A percentile compares a stretch with the other conserved stretches of the same genome.
These are phyloP conservation scores for Ceratosolen fusciceps DNA, from an alignment of 1,140 invertebrate genomes.

Conservation along the genomic window DNA sequence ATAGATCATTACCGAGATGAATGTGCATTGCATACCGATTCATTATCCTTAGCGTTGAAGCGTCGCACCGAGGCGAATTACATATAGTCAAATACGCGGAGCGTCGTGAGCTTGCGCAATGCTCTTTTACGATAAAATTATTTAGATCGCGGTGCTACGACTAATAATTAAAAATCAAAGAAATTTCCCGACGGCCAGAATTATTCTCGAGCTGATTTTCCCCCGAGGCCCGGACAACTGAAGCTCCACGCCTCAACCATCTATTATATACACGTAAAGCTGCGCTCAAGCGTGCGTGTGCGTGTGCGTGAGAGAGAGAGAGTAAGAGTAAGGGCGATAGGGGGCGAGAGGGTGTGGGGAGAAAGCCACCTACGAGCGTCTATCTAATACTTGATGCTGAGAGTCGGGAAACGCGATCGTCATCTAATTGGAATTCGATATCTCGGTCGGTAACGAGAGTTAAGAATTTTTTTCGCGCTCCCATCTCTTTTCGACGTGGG, in stretches of 20 bases:
- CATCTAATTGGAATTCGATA: slow-evolving; percentile 70
- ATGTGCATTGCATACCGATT: too few species aligned
- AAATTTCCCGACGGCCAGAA: slow-evolving; percentile 63
- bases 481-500: slow-evolving; percentile 33
- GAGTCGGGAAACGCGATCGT: slow-evolving; percentile 63
- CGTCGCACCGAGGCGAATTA: too few species aligned
- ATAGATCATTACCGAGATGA: too few species aligned
- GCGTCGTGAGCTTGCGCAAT: too few species aligned
- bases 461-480: slow-evolving; percentile 59
- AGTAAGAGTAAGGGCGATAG: too few species aligned
- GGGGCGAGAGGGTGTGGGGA: too few species aligned
- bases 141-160: neutral
- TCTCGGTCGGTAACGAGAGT: slow-evolving; percentile 61
- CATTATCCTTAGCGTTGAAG: too few species aligned
- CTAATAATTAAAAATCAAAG: slow-evolving; percentile 53
- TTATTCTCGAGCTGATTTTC: slow-evolving; percentile 63
- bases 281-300: too few species aligned
- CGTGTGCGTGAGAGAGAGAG: too few species aligned
- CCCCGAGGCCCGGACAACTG: slow-evolving; percentile 51
- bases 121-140: neutral
- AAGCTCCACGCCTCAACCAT: slow-evolving; percentile 45
- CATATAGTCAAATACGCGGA: too few species aligned
- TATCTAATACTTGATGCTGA: slow-evolving; percentile 26
- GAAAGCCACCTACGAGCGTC: slow-evolving; percentile 49
- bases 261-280: slow-evolving; percentile 47